Base-by-base conservation (phyloP, 64 coral and sea anemone genomes). In the Montipora cactus region DNA sequence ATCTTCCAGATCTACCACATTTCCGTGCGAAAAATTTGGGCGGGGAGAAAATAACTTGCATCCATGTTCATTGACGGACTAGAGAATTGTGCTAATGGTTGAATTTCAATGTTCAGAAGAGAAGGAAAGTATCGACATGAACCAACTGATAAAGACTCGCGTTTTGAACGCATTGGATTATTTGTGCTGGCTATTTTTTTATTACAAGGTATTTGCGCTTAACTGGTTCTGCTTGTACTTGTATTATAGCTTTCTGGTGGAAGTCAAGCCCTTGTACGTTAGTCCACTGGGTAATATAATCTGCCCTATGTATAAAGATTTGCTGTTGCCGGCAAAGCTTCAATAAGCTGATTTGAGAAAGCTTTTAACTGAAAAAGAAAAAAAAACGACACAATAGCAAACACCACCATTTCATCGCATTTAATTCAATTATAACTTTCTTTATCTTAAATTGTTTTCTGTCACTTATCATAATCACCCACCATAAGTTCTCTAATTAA, bases 181-280 rank as follows among this genome's bases (percentile, higher is more conserved):
- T 50, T 85, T 67, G 45, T 85, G 44, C 66, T 72, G 82, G 45
- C 82, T 19, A 49, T 85, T 67, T 49, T 67, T 45, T 45, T 85
- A 62, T 70, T 85, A 49, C 82, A 85, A 85, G 82, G 82, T 85
- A 85, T 13, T 67, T 13, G 62, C 45, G 44, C 16, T 78, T 85
- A 49, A 71, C 46, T 46, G 62, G 22, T 85, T 84, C 70, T 85
- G 82, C 82, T 85, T 85, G 82, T 85, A 64, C 70, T 85, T 70
- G 11, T 50, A 85, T 85, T 85, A 85, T 85, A 47, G 21, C 44
- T n/a, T 85, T 85, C 82, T 85, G 82, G 82, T 85, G 19, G 82
- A 85, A 85, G 45, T 49, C 45, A 78, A 78, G 76, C 15, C 46
- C 18, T 50, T 18, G 16, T 70, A 4, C 1, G 23, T 11, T 59